Conservation (phyloP, 2,797 vertebrate species). For the Macropus fuliginosus region DNA sequence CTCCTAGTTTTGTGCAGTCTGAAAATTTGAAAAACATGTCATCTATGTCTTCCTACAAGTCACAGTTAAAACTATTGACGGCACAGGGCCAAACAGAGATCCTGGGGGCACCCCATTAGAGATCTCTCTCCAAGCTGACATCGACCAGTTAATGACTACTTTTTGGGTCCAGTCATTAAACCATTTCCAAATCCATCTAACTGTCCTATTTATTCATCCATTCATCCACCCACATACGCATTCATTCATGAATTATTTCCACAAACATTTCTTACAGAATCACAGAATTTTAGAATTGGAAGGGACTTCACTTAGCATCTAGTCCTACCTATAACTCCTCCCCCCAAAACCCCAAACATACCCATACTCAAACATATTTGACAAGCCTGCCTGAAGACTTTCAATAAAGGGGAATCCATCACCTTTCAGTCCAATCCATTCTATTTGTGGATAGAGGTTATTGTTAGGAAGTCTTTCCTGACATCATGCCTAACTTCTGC, state of each 20-base stretch:
- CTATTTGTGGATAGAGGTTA: neutral
- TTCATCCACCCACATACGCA: neutral
- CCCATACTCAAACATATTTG: neutral
- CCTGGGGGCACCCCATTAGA: neutral
- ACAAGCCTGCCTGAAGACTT: neutral
- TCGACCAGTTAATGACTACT: neutral
- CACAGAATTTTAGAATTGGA: neutral
- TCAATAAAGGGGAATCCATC: neutral
- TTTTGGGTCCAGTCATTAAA: neutral
- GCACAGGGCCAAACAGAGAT: neutral
- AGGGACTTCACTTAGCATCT: neutral
- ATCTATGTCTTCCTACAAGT: neutral
- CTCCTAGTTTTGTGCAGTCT: neutral
- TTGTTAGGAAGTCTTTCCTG: neutral
- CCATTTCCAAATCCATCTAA: neutral
- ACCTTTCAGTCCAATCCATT: neutral
- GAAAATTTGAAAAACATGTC: neutral
- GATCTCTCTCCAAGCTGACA: neutral
- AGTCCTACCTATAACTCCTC: neutral
- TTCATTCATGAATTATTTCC: neutral
- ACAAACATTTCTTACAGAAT: neutral
- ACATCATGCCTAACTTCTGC: neutral
- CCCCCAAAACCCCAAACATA: too few relatives aligned
- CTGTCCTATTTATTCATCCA: neutral
- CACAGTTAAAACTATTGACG: neutral